Base-by-base conservation (phyloP, 2,797 vertebrate species). In the Paedocypris micromegethes region DNA sequence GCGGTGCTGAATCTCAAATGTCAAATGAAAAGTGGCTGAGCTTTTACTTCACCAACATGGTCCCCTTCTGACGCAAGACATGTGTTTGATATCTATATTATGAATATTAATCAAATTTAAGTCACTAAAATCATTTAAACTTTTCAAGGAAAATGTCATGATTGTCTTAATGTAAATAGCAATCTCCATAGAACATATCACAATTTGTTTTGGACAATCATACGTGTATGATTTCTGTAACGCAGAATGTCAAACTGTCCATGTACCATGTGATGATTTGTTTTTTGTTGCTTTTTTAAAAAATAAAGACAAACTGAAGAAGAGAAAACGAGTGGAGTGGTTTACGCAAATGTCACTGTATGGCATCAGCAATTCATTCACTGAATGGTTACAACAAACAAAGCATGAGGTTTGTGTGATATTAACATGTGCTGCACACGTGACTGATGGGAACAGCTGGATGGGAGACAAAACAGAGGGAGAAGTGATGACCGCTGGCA, bases 391-490 rank as follows among this genome's bases (percentile, higher is more conserved):
- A 50, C 50, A 58, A 41, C 53, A 64, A 49, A 70, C 44, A 70
- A 55, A 9, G 41, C n/a, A 63, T 70, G 54, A 46, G n/a, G 58
- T 4, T 60, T 58, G 50, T 51, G n/a, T 57, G 23, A 53, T 62
- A 48, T 39, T 71, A 58, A 62, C 23, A 23, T 23, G 23, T 23
- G 23, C 23, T 23, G 23, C 23, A 23, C 23, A 23, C 23, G 58
- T 41, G 64, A 59, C 66, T 73, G 69, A 55, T 54, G 60, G 23
- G 51, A 77, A 64, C 74, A 75, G 66, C 76, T 80, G 77, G 70
- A 75, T 50, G 47, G 65, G 56, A 80, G 79, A 79, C 74, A 75
- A 64, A 78, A 78, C 77, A 80, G 66, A 74, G 74, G 45, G 50
- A 51, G 5, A 42, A 56, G 45, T 58, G 50, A 54, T 43, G 59